Conservation (phyloP, 2,797 vertebrate genomes). For the Hipposideros larvatus region DNA sequence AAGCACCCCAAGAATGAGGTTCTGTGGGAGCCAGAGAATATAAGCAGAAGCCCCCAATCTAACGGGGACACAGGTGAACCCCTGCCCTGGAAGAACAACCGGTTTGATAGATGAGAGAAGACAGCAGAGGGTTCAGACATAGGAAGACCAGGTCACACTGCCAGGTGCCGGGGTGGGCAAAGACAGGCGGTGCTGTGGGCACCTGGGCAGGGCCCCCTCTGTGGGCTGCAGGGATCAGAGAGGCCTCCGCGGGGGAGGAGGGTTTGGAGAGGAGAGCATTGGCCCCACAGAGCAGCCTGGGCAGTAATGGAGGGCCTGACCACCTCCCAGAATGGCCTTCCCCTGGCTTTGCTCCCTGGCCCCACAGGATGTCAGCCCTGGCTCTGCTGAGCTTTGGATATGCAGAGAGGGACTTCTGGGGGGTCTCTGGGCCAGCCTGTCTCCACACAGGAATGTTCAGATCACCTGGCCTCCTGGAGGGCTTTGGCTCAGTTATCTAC, state of each 20-base stretch:
- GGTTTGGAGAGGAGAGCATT: neutral
- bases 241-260: neutral
- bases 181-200: neutral
- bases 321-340: neutral
- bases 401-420: neutral
- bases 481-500: neutral
- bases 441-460: accelerated
- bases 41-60: neutral
- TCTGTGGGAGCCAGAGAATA: neutral
- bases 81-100: neutral
- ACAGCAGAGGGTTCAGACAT: neutral
- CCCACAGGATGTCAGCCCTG: accelerated
- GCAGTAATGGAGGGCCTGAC: neutral
- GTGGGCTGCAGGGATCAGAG: neutral
- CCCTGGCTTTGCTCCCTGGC: too few relatives aligned
- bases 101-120: neutral
- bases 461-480: neutral
- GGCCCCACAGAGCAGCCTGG: neutral
- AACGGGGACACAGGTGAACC: neutral
- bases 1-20: neutral
- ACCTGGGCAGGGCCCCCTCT: neutral
- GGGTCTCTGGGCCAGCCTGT: neutral
- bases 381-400: neutral
- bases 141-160: neutral
- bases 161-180: neutral